Conservation (phyloP, 2,888 invertebrate genomes). For the Resseliella maxima region DNA sequence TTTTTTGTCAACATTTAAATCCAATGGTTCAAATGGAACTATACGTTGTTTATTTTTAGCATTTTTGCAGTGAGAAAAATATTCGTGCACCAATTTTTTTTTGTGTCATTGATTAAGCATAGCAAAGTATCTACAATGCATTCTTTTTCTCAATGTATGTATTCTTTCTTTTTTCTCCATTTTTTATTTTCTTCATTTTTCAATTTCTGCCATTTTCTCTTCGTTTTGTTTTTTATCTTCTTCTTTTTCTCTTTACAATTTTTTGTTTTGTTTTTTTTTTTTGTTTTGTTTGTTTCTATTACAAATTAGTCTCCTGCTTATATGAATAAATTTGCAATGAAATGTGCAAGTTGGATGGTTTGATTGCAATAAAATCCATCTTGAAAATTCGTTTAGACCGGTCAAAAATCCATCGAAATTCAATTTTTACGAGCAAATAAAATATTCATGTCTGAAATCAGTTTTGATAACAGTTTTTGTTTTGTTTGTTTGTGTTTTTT, state of each 20-base stretch:
- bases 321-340: not conserved
- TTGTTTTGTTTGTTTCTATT: not conserved
- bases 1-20: constrained; percentile 2
- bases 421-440: not conserved
- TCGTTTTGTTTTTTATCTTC: too few relatives aligned
- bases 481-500: too few relatives aligned
- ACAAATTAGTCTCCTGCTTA: not conserved
- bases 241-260: too few relatives aligned
- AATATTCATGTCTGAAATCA: not conserved
- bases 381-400: too few relatives aligned
- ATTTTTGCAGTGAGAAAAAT: not conserved
- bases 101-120: not conserved
- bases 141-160: not conserved
- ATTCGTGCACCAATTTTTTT: not conserved
- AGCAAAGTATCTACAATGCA: not conserved
- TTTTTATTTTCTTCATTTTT: too few relatives aligned
- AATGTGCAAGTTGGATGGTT: not conserved
- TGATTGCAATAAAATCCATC: too few relatives aligned
- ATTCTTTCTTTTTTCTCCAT: too few relatives aligned
- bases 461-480: too few relatives aligned
- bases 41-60: not conserved
- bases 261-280: too few relatives aligned
- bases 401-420: too few relatives aligned
- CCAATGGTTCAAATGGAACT: not conserved
- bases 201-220: too few relatives aligned